phyloP scores from a whole-genome alignment of 2,113 vertebrate species.

The Heterochromis multidens region DNA sequence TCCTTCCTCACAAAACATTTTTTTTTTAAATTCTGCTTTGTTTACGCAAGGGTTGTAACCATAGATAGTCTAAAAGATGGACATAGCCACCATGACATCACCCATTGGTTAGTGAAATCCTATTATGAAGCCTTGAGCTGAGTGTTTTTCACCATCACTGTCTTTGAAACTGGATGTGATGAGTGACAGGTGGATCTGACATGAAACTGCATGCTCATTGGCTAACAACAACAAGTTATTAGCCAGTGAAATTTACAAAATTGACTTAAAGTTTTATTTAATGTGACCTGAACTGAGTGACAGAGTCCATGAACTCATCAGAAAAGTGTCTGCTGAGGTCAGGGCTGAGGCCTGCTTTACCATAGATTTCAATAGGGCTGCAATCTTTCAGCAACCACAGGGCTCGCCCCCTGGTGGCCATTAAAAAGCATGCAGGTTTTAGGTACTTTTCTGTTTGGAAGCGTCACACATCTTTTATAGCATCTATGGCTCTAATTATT shows the following conservation, averaged over 20 bases:
- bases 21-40: no score
- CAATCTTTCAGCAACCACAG: background rate
- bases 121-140: background rate
- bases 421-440: background rate
- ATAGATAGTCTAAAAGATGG: no score
- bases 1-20: background rate
- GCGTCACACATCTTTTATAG: background rate
- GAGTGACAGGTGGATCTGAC: no score
- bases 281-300: background rate
- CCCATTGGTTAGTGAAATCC: no score
- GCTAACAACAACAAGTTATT: background rate
- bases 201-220: no score
- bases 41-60: no score
- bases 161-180: no score
- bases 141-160: background rate
- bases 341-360: background rate
- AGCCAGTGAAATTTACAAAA: background rate
- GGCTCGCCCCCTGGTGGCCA: background rate
- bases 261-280: background rate
- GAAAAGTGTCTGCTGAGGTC: background rate
- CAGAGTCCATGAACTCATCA: background rate
- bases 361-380: rapidly evolving
- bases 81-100: no score
- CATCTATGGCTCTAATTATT: background rate
- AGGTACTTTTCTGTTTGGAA: background rate